These are phyloP conservation scores for Darevskia nairensis DNA, from an alignment of 2,797 vertebrate species.

Conservation along the genomic window DNA sequence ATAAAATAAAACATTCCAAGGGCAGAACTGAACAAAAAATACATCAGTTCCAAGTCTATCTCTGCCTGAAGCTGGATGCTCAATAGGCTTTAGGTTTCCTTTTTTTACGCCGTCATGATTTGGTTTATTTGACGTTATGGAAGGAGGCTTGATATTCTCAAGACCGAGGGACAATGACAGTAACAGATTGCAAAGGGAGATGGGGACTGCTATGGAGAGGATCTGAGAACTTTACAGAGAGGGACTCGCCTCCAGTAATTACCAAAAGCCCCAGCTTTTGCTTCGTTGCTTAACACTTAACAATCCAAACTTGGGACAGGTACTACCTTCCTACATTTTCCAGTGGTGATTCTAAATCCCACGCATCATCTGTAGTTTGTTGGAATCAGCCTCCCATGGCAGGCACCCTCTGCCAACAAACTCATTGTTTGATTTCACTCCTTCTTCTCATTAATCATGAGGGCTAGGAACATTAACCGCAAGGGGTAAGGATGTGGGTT, in stretches of 20 bases:
- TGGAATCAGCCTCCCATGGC: too few species aligned
- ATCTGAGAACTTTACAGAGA: neutral
- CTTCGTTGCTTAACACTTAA: too few species aligned
- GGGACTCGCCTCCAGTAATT: too few species aligned
- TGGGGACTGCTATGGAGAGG: neutral
- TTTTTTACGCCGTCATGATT: too few species aligned
- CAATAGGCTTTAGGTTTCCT: neutral
- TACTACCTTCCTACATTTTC: neutral
- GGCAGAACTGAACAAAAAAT: neutral
- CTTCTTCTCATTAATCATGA: neutral
- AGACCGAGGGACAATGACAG: too few species aligned
- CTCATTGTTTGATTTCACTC: neutral
- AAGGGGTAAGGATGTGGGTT: too few species aligned
- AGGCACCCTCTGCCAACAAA: neutral
- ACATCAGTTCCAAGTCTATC: neutral
- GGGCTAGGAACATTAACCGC: neutral
- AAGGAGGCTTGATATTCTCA: neutral
- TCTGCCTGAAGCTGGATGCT: neutral
- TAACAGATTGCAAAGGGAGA: neutral
- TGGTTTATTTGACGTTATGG: neutral
- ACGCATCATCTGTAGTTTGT: too few species aligned
- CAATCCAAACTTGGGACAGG: neutral
- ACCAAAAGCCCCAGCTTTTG: neutral
- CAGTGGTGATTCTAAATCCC: neutral
- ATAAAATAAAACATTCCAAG: too few species aligned